Evolutionary conservation across 2,113 vertebrate species (phyloP).

Genomic region (Apteryx mantelli): DNA sequence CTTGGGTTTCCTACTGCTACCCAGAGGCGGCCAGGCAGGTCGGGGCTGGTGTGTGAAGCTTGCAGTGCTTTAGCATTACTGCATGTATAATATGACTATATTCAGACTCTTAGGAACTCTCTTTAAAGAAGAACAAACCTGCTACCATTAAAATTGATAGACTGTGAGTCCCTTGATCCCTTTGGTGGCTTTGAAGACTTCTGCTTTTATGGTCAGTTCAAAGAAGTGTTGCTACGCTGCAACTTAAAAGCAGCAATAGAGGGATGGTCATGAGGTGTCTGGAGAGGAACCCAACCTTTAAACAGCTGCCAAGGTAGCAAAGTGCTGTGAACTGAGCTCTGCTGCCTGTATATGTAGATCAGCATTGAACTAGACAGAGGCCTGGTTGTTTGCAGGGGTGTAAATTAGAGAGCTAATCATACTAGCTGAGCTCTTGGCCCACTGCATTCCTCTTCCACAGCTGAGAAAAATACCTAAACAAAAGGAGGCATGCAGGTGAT

Average conservation of each 20-base stretch:
- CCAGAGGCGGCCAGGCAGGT: not conserved
- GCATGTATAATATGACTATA: not conserved
- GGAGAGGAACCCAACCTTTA: not conserved
- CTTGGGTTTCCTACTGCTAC: not conserved
- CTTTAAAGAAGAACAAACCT: not conserved
- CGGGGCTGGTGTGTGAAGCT: not conserved
- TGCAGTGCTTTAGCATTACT: not conserved
- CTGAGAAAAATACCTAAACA: not conserved
- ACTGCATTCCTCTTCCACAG: not conserved
- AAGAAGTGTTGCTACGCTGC: not conserved
- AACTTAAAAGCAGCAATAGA: not conserved
- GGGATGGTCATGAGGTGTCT: not conserved
- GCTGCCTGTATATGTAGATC: not conserved
- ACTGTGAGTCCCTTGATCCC: not conserved
- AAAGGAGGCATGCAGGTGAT: constrained; percentile 12
- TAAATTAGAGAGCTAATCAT: not conserved
- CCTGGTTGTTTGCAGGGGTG: not conserved
- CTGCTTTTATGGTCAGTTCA: not conserved
- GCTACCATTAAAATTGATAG: not conserved
- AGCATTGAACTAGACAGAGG: not conserved
- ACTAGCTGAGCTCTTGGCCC: not conserved
- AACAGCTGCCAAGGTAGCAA: not conserved
- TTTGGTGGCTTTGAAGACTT: not conserved
- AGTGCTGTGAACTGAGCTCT: not conserved
- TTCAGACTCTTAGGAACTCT: not conserved